Evolutionary conservation across 2,888 invertebrate species (phyloP).

Genomic region (Bruchidius siliquastri): DNA sequence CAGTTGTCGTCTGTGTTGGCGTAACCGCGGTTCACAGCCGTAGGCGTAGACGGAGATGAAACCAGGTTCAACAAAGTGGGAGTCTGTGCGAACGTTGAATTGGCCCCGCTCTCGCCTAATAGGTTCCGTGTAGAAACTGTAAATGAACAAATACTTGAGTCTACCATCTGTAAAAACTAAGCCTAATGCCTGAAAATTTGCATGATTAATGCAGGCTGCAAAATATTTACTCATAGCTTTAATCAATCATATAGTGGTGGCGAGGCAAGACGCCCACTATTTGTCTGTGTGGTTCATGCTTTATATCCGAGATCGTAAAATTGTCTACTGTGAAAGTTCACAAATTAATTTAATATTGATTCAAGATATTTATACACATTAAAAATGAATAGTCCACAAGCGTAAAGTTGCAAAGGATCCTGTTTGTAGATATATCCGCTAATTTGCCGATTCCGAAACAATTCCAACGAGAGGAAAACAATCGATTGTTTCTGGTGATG

Average conservation of each 20-base stretch:
- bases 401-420: not conserved
- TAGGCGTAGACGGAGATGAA: constrained; percentile 83
- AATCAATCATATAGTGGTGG: too few relatives aligned
- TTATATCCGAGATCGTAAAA: too few relatives aligned
- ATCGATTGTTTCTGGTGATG: not conserved
- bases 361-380: not conserved
- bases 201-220: too few relatives aligned
- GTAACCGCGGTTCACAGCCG: constrained; percentile 60
- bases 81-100: constrained; percentile 72
- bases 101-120: constrained; percentile 63
- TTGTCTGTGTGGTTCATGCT: too few relatives aligned
- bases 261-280: too few relatives aligned
- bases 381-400: not conserved
- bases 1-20: constrained; percentile 36
- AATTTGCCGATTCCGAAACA: not conserved
- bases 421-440: not conserved
- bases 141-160: constrained; percentile 2
- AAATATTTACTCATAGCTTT: too few relatives aligned
- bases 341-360: too few relatives aligned
- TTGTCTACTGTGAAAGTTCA: too few relatives aligned
- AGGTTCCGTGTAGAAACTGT: constrained; percentile 64
- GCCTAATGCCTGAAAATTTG: too few relatives aligned
- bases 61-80: constrained; percentile 78
- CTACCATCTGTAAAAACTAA: too few relatives aligned
- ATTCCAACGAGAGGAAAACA: not conserved